Evolutionary conservation across 2,888 invertebrate genomes (phyloP).

Genomic region (Loripinus fragilis): DNA sequence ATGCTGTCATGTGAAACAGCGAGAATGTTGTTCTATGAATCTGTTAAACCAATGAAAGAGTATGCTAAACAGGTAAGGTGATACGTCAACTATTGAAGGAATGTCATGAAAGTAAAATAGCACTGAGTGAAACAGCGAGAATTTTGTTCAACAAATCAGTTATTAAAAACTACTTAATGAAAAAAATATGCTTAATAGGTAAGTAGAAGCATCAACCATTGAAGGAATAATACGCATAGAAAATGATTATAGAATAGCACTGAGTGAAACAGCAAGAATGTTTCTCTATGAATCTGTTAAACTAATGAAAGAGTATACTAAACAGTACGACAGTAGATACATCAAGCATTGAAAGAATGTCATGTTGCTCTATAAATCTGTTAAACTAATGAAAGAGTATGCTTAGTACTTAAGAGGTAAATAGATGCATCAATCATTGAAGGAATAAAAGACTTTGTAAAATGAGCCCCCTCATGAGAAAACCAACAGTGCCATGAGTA

Average conservation of each 20-base stretch:
- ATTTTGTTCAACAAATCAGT: too few species aligned
- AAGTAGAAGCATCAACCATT: too few species aligned
- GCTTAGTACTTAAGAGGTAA: slow-evolving; percentile 91
- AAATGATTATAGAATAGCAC: slow-evolving; percentile 94
- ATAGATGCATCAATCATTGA: slow-evolving; percentile 23
- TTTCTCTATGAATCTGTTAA: slow-evolving; percentile 92
- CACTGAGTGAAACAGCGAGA: too few species aligned
- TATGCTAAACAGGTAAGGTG: slow-evolving; percentile 92
- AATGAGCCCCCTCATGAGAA: too few species aligned
- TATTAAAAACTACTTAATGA: too few species aligned
- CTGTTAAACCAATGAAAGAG: slow-evolving; percentile 90
- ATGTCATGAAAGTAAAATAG: too few species aligned
- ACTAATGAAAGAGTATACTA: slow-evolving; percentile 91
- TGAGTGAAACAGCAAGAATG: slow-evolving; percentile 94
- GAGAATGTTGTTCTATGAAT: slow-evolving; percentile 93
- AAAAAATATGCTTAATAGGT: too few species aligned
- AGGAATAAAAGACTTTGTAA: too few species aligned
- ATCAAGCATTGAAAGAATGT: too few species aligned
- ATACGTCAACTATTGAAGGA: too few species aligned
- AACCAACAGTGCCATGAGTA: too few species aligned
- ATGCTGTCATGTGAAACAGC: slow-evolving; percentile 96
- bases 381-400: slow-evolving; percentile 91
- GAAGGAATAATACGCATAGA: slow-evolving; percentile 99
- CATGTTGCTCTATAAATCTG: slow-evolving; percentile 93
- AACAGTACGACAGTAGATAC: too few species aligned